Base-by-base conservation (phyloP, 2,888 invertebrate species). In the Brachyptera putata region DNA sequence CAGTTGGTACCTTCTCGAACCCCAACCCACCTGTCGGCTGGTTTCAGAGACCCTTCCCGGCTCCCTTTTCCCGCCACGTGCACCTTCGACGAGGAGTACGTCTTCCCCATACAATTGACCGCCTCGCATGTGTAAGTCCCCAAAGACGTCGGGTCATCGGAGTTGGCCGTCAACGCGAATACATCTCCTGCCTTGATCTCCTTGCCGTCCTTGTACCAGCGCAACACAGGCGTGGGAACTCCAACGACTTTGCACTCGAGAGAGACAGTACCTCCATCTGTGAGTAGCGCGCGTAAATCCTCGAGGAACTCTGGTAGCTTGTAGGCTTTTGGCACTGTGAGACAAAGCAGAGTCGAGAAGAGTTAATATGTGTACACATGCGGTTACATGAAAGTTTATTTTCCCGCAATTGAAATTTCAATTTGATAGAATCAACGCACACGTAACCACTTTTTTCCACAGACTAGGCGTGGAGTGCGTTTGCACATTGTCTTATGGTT, bases 161-260 rank as follows among this genome's bases (percentile, higher is more conserved):
- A 84, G 71, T 89, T 88, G 0, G 91, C 91, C 0, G 90, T 90
- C 48, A 93, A 76, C 0, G 92, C 92, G 70, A 93, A 92, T 26
- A 92, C 88, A 72, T 93, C 93, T 0, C 93, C 93, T 0, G 93
- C 91, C 34, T 88, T 89, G 66, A 93, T 93, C 74, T 91, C 91
- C 65, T 86, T 84, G 62, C 88, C 87, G 73, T 92, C 93, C 79
- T 93, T 89, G 73, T 84, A 88, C 87, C 87, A 87, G 37, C 68
- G 68, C 25, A 70, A 65, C 18, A 84, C 80, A 0, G 90, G 89
- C 0, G 91, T 91, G 1, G 94, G 93, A n/a, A 91, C 89, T 14
- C 93, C 93, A 56, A 92, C 85, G 18, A 92, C 92, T 74, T 94
- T 94, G 73, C 95, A 95, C 74, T 93, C 92, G 64, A 95, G 77